Evolutionary conservation across 2,888 invertebrate species (phyloP).

Genomic region (Flexamia atlantica): DNA sequence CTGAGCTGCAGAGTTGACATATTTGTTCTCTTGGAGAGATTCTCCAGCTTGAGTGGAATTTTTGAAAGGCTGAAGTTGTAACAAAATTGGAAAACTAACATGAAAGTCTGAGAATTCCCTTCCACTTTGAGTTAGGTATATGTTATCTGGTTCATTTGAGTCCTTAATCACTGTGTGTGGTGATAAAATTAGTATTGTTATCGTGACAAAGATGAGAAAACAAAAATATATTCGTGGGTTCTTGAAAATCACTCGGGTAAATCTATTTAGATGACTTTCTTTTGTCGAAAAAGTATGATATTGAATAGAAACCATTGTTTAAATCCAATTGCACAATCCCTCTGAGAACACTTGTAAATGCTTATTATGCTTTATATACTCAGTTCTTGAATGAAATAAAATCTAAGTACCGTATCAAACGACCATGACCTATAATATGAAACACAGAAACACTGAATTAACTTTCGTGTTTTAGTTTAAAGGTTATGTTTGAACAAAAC

Average conservation of each 20-base stretch:
- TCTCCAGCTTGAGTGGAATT: background rate
- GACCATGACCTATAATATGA: too few relatives aligned
- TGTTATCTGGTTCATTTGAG: background rate
- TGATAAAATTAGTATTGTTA: background rate
- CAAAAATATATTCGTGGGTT: background rate
- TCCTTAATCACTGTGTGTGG: conserved; percentile 11
- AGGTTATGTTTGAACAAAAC: too few relatives aligned
- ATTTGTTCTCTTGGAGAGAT: background rate
- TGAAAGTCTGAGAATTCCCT: conserved; percentile 23
- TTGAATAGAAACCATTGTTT: background rate
- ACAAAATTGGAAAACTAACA: background rate
- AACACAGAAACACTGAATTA: too few relatives aligned
- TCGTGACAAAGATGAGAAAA: background rate
- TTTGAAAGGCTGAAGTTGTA: background rate
- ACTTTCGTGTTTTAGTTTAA: too few relatives aligned
- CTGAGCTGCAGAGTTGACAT: background rate
- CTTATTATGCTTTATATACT: too few relatives aligned
- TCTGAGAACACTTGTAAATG: too few relatives aligned
- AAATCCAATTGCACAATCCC: too few relatives aligned
- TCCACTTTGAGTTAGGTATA: background rate
- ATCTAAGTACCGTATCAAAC: too few relatives aligned
- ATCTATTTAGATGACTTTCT: background rate
- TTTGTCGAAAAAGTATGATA: background rate
- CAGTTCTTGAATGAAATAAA: too few relatives aligned
- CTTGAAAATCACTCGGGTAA: background rate